Evolutionary conservation across 2,797 vertebrate genomes (phyloP), one percentile per base, ranked within the genome.

Genomic region (Tachyglossus aculeatus): DNA sequence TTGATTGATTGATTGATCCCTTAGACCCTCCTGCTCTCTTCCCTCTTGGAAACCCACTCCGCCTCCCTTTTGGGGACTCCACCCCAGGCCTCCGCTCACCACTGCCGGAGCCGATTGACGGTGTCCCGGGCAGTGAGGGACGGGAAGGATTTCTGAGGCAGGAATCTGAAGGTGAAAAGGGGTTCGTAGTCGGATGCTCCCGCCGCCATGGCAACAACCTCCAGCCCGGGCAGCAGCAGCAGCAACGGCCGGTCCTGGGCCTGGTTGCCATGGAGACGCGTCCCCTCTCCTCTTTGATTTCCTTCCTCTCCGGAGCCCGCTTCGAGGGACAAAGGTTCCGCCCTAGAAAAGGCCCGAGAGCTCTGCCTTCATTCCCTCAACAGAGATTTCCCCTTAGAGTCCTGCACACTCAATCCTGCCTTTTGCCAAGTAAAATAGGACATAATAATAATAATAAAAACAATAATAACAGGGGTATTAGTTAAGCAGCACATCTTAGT

Each of bases 71-170:
- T 7, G 27, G 34, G 24, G 7, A 22, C 33, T 53, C 18, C n/a
- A n/a, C n/a, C 13, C 47, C 5, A 3, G 14, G 11, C 11, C 3
- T 2, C 24, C 5, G 58, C 79, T 81, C 90, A 94, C 93, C 93
- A 94, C 77, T 93, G 93, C 48, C 87, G 84, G 22, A 94, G 89
- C 3, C 87, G 82, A 9, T 68, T 65, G 16, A 48, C 57, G 71
- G 39, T 77, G 39, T 83, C 84, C n/a, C 22, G 55, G 65, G 61
- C 47, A 55, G 83, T 78, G 67, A 93, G 71, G 34, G 67, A 86
- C 25, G 64, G 40, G 67, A 93, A 92, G 2, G 57, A 24, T 76
- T 78, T 92, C 61, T 88, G 86, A 13, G 89, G 86, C 54, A 94
- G 73, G 4, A 50, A 61, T 25, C 84, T 77, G 73, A 94, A 94